Conservation (phyloP, 2,113 vertebrate species). For the Haemorhous mexicanus region DNA sequence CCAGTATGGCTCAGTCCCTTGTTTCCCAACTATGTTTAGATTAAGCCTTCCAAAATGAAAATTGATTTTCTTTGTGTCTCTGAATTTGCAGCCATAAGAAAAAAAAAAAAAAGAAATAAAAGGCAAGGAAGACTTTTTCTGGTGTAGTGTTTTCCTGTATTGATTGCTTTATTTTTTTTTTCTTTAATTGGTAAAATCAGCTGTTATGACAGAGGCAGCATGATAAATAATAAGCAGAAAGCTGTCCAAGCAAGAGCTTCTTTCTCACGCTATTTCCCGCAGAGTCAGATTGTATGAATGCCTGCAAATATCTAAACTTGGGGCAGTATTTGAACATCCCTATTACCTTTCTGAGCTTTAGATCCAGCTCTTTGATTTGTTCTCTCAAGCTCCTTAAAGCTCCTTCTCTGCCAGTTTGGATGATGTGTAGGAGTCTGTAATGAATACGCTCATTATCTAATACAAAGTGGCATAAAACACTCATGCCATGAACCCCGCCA, state of each 20-base stretch:
- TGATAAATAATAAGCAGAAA: slow-evolving; percentile 67
- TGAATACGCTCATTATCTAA: slow-evolving; percentile 78
- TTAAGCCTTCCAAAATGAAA: slow-evolving; percentile 42
- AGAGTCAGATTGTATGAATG: slow-evolving; percentile 69
- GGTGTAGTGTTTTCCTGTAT: slow-evolving; percentile 31
- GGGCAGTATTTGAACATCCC: slow-evolving; percentile 72
- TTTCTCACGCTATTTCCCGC: slow-evolving; percentile 77
- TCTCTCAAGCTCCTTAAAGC: slow-evolving; percentile 72
- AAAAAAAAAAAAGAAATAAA: neutral
- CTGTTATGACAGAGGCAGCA: slow-evolving; percentile 63
- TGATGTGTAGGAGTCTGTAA: slow-evolving; percentile 73
- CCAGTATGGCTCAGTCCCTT: slow-evolving; percentile 2
- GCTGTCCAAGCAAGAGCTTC: slow-evolving; percentile 49
- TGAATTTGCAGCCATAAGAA: slow-evolving; percentile 34
- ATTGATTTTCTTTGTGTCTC: slow-evolving; percentile 55
- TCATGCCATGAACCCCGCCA: slow-evolving; percentile 70
- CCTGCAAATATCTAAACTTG: slow-evolving; percentile 64
- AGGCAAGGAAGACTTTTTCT: neutral
- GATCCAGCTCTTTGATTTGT: slow-evolving; percentile 74
- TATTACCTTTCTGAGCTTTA: slow-evolving; percentile 76
- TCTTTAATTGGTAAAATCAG: slow-evolving; percentile 16
- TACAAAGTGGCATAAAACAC: slow-evolving; percentile 76
- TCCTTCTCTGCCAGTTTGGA: slow-evolving; percentile 69
- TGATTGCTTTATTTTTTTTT: neutral
- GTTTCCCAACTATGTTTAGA: slow-evolving; percentile 42